phyloP scores from a whole-genome alignment of 1,140 invertebrate species.

The Antheraea mylitta region DNA sequence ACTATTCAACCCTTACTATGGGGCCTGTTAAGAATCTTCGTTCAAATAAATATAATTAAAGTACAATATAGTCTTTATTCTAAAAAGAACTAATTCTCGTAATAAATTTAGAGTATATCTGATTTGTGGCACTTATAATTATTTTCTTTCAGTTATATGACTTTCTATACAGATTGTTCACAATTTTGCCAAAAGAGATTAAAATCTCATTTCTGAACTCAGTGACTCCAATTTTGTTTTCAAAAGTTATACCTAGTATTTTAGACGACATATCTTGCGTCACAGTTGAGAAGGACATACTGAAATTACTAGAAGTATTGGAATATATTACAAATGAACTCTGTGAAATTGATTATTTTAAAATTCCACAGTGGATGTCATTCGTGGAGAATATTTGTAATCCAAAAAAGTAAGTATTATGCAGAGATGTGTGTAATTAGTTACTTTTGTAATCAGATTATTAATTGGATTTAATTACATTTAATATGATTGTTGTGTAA shows the following conservation, averaged over 20 bases:
- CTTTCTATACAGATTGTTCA: constrained; percentile 43
- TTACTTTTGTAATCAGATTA: too few species aligned
- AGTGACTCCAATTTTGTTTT: constrained; percentile 58
- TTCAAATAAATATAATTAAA: too few species aligned
- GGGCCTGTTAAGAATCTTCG: too few species aligned
- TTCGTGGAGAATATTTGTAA: constrained; percentile 50
- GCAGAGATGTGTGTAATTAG: too few species aligned
- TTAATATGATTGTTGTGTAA: too few species aligned
- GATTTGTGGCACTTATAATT: neutral
- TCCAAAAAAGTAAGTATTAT: constrained; percentile 47
- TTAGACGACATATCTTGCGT: neutral
- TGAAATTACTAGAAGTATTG: constrained; percentile 36
- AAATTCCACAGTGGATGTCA: constrained; percentile 48
- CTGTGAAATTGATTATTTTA: constrained; percentile 41
- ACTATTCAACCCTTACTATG: too few species aligned
- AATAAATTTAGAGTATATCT: too few species aligned
- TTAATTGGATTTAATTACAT: too few species aligned
- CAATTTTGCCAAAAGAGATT: constrained; percentile 49
- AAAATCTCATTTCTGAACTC: constrained; percentile 49
- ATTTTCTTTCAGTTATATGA: constrained; percentile 40
- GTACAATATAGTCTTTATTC: too few species aligned
- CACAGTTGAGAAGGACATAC: constrained; percentile 7
- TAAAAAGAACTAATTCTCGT: too few species aligned
- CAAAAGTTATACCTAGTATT: constrained; percentile 44
- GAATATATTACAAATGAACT: constrained; percentile 59